phyloP scores from a whole-genome alignment of 2,888 invertebrate species.

The Amphimallon solstitiale region DNA sequence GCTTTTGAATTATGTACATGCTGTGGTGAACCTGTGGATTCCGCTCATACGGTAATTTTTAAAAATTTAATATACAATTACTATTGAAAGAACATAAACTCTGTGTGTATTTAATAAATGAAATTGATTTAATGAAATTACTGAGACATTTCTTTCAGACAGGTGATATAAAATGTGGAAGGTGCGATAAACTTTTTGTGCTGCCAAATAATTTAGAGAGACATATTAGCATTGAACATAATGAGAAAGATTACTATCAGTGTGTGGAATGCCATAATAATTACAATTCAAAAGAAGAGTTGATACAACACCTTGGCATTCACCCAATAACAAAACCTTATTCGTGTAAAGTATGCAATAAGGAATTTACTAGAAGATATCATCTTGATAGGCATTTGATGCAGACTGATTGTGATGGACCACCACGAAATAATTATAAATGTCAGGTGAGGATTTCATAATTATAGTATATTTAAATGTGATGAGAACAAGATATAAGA shows the following conservation, averaged over 20 bases:
- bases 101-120: not conserved
- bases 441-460: conserved; percentile 65
- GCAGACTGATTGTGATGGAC: conserved; percentile 75
- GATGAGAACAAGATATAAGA: too few species aligned
- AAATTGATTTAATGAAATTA: not conserved
- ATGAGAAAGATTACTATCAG: conserved; percentile 67
- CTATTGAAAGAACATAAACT: not conserved
- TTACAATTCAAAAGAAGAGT: conserved; percentile 71
- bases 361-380: conserved; percentile 79
- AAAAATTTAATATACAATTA: conserved; percentile 6
- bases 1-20: conserved; percentile 66
- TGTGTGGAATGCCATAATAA: conserved; percentile 75
- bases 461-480: not conserved
- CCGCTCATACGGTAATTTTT: conserved; percentile 54
- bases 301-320: conserved; percentile 75
- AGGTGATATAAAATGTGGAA: conserved; percentile 67
- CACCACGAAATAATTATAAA: conserved; percentile 64
- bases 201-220: conserved; percentile 72
- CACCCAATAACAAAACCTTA: conserved; percentile 72
- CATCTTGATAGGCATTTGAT: conserved; percentile 77
- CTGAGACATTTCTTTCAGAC: conserved; percentile 53
- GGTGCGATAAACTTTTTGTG: conserved; percentile 80
- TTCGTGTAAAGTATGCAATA: conserved; percentile 75
- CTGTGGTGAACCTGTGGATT: conserved; percentile 68
- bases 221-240: conserved; percentile 77